Conservation (phyloP, 2,113 vertebrate species). For the Mystacornis crossleyi region DNA sequence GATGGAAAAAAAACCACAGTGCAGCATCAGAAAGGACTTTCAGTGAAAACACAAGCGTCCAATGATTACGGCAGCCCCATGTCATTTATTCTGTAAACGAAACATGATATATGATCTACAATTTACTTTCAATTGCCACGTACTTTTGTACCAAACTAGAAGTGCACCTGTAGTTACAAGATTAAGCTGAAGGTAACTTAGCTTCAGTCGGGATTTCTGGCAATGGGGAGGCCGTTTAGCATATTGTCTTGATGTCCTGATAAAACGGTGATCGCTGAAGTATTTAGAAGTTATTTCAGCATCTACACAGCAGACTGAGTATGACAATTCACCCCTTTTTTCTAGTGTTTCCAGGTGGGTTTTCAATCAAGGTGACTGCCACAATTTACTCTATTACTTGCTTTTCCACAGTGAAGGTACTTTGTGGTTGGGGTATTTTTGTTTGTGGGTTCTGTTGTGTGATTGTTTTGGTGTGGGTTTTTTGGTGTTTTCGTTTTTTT, state of each 20-base stretch:
- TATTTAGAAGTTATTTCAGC: conserved; percentile 32
- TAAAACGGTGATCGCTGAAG: conserved; percentile 30
- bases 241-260: conserved; percentile 47
- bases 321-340: neutral
- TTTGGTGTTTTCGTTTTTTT: too few species aligned
- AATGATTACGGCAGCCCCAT: conserved; percentile 59
- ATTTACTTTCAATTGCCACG: conserved; percentile 20
- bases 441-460: neutral
- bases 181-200: conserved; percentile 50
- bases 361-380: neutral
- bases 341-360: neutral
- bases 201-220: conserved; percentile 51
- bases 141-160: conserved; percentile 36
- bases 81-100: conserved; percentile 44
- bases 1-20: conserved; percentile 40
- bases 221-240: conserved; percentile 50
- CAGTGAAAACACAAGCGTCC: conserved; percentile 49
- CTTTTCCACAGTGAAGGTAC: neutral
- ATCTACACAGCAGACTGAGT: neutral
- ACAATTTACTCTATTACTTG: conserved; percentile 1
- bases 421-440: neutral
- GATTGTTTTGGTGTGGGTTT: too few species aligned
- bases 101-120: conserved; percentile 32
- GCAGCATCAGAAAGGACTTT: conserved; percentile 60
- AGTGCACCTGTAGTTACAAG: conserved; percentile 13